These are phyloP conservation scores for Ammodytes marinus DNA, from an alignment of 2,113 vertebrate genomes.

Conservation along the genomic window DNA sequence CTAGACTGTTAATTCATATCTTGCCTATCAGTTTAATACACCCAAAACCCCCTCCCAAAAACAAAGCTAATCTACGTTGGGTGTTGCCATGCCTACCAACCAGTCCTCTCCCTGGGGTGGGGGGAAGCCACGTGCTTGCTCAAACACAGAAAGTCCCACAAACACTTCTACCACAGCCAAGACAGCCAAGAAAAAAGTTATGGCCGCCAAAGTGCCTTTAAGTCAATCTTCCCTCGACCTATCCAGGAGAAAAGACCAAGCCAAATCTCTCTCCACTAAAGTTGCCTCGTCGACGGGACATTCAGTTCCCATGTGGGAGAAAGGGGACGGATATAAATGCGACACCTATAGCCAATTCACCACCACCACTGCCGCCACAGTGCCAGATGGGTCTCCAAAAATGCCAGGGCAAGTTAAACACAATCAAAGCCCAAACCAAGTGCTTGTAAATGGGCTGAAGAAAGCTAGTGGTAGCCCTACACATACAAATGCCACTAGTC, in stretches of 20 bases:
- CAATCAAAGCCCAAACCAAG: conserved; percentile 10
- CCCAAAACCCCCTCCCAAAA: conserved; percentile 18
- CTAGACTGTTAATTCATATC: not conserved
- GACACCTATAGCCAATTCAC: conserved; percentile 35
- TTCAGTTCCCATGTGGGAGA: not conserved
- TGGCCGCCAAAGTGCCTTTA: conserved; percentile 89
- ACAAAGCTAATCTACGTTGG: conserved; percentile 32
- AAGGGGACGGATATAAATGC: conserved; percentile 18
- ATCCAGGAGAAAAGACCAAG: conserved; percentile 5
- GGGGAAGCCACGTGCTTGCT: conserved; percentile 13
- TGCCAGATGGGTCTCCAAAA: conserved; percentile 32
- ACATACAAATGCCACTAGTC: not conserved
- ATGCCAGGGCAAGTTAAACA: not conserved
- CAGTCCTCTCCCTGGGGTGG: conserved; percentile 71
- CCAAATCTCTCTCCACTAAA: conserved; percentile 29
- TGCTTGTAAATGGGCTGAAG: not conserved
- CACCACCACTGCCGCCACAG: conserved; percentile 8
- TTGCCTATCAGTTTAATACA: conserved; percentile 36
- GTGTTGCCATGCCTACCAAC: conserved; percentile 83
- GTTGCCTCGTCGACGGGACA: conserved; percentile 20
- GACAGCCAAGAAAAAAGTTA: conserved; percentile 8
- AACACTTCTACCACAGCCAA: conserved; percentile 45
- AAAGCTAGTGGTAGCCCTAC: not conserved
- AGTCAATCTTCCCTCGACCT: conserved; percentile 22
- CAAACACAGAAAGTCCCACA: conserved; percentile 66